Evolutionary conservation across 1,140 invertebrate species (phyloP).

Genomic region (Grapholita molesta): DNA sequence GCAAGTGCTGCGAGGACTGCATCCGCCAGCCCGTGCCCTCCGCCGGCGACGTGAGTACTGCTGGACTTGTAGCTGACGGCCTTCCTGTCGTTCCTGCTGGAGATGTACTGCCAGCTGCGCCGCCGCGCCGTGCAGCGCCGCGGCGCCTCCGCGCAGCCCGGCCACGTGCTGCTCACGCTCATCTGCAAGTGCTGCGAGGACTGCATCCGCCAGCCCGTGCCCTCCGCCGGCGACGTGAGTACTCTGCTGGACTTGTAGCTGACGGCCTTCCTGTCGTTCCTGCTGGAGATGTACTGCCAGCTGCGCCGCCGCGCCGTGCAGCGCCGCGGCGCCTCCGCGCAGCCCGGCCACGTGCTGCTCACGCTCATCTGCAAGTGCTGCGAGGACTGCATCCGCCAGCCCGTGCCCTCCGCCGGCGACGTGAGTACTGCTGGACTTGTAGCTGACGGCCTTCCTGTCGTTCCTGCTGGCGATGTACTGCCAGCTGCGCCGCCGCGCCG

Average conservation of each 20-base stretch:
- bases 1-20: constrained; percentile 91
- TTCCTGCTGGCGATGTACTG: constrained; percentile 94
- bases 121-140: constrained; percentile 83
- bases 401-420: constrained; percentile 87
- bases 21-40: constrained; percentile 88
- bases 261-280: constrained; percentile 88
- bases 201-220: constrained; percentile 87
- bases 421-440: constrained; percentile 70
- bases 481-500: constrained; percentile 87
- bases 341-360: constrained; percentile 86
- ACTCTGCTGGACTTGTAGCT: neutral
- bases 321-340: constrained; percentile 76
- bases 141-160: constrained; percentile 80
- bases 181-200: constrained; percentile 91
- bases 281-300: constrained; percentile 93
- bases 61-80: neutral
- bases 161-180: constrained; percentile 86
- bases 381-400: constrained; percentile 88
- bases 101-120: constrained; percentile 92
- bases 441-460: constrained; percentile 90
- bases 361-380: constrained; percentile 91
- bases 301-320: constrained; percentile 87
- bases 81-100: constrained; percentile 93
- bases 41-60: constrained; percentile 82
- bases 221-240: constrained; percentile 86